Evolutionary conservation across 2,888 invertebrate genomes (phyloP), one percentile per base, ranked within the genome.

Genomic region (Sphaeridia pumilis): DNA sequence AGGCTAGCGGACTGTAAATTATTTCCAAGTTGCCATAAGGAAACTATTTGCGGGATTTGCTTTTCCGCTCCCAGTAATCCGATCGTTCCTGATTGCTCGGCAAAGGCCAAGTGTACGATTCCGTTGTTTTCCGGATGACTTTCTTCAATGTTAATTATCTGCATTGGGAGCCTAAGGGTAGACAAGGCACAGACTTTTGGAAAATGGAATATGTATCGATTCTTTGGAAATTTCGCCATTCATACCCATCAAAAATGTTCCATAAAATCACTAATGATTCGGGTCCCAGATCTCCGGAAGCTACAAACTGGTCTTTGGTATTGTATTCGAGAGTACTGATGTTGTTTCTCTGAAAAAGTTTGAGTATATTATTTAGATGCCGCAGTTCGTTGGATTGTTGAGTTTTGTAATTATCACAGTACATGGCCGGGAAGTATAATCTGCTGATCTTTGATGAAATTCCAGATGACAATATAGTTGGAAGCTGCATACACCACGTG

Each of bases 391-490:
- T n/a, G n/a, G n/a, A n/a, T n/a, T n/a, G n/a, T n/a, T n/a, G 31
- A 10, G 31, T 10, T 14, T 31, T 31, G 14, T 31, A 7, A n/a
- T 28, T 10, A 41, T 22, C 22, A n/a, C 53, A n/a, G 51, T 54
- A 64, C 64, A 54, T 64, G 64, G 28, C 64, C 64, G 42, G 61
- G 64, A 17, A 64, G 57, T 38, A 61, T 58, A 5, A 55, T 41
- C 48, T 64, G 64, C 1, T 45, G 35, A 51, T 64, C 63, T 17
- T 49, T 54, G 3, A 59, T 52, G 49, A 54, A 64, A 35, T 64
- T 61, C 31, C 52, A 60, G 20, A 62, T 45, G 21, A 64, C 46
- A 22, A 63, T 44, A 31, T 56, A 50, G 34, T 63, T 64, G 4
- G 61, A 63, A 14, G 60, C 54, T 1, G 60, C 56, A 38, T 64